Percentiles rank a stretch among this genome's conserved stretches.
phyloP scores from a whole-genome alignment of 2,797 vertebrate species.

The Myotis planiceps region DNA sequence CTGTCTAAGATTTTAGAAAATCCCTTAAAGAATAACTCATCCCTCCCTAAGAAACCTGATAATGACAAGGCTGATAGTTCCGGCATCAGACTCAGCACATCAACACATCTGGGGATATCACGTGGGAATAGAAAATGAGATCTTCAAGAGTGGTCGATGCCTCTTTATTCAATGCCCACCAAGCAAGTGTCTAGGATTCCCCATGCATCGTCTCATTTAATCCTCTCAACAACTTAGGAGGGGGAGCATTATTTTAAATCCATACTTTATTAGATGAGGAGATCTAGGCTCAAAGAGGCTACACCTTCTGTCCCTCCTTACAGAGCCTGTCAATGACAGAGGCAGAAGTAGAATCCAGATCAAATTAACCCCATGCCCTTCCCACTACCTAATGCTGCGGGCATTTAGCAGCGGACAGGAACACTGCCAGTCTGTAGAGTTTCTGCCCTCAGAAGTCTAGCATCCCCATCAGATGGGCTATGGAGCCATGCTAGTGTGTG shows the following conservation, averaged over 20 bases:
- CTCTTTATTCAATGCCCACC: not conserved
- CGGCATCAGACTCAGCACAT: not conserved
- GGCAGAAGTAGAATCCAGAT: not conserved
- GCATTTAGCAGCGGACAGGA: not conserved
- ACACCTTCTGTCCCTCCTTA: not conserved
- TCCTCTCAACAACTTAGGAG: not conserved
- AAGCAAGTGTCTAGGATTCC: not conserved
- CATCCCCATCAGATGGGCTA: not conserved
- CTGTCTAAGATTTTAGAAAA: not conserved
- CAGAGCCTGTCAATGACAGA: not conserved
- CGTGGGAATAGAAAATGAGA: not conserved
- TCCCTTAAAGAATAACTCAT: not conserved
- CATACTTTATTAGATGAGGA: not conserved
- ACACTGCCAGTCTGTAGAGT: not conserved
- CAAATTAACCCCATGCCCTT: not conserved
- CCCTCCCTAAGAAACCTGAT: not conserved
- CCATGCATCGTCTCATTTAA: slow-evolving; percentile 4
- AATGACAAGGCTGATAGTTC: not conserved
- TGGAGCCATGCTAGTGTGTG: accelerated
- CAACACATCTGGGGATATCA: not conserved
- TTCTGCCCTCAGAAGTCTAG: not conserved
- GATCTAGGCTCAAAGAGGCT: not conserved
- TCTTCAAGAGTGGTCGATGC: not conserved
- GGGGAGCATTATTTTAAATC: not conserved
- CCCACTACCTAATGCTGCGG: not conserved